phyloP scores from a whole-genome alignment of 2,888 invertebrate species.

The Idaea aversata region DNA sequence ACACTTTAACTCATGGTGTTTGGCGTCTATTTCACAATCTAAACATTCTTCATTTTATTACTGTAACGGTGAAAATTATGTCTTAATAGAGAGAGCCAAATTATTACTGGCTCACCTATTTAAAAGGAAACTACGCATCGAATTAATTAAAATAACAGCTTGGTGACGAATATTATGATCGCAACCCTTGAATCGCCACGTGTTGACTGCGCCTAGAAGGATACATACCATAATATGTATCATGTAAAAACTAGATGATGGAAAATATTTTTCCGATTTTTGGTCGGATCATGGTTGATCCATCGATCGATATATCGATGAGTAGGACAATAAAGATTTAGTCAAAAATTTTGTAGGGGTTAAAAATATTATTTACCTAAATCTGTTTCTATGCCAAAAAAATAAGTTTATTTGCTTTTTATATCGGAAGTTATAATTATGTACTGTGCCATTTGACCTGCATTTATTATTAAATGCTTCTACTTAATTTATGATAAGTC shows the following conservation, averaged over 20 bases:
- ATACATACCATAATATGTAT: too few species aligned
- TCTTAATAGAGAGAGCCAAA: background rate
- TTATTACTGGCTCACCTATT: background rate
- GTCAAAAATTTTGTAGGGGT: too few species aligned
- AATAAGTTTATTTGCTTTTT: background rate
- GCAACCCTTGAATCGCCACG: too few species aligned
- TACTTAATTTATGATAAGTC: background rate
- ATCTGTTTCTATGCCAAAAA: background rate
- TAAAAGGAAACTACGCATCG: background rate
- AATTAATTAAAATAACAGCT: background rate
- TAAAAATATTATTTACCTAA: background rate
- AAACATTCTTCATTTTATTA: background rate
- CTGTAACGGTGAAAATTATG: background rate
- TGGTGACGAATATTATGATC: background rate
- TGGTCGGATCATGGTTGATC: too few species aligned
- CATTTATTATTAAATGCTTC: too few species aligned
- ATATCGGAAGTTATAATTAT: background rate
- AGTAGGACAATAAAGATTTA: too few species aligned
- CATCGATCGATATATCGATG: too few species aligned
- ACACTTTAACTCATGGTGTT: background rate
- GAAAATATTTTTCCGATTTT: too few species aligned
- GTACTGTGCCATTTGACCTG: background rate
- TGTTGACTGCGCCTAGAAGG: too few species aligned
- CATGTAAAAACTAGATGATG: too few species aligned
- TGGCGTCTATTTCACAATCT: background rate